Evolutionary conservation across 2,888 invertebrate genomes (phyloP), one percentile per base, ranked within the genome.

Genomic region (Tanypteryx hageni): DNA sequence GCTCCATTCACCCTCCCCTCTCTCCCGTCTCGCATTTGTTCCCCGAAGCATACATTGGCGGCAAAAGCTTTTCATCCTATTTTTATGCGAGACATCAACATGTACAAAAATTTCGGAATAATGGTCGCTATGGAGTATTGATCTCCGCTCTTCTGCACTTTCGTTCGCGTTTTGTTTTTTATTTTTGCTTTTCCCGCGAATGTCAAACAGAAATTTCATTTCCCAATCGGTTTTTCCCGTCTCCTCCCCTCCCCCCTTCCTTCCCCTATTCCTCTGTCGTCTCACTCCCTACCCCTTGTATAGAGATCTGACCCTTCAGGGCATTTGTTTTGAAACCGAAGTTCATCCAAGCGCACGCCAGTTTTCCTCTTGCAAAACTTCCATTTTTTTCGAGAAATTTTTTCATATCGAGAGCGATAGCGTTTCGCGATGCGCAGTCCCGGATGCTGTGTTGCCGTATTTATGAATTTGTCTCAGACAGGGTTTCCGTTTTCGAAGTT

Each of bases 121-220:
- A 14, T 8, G 64, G 68, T 5, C 22, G 0, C 13, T 27, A 18
- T 31, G 59, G 86, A 86, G 27, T 61, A 61, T 61, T 57, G 86
- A 86, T 86, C 22, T 16, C 83, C 44, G n/a, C n/a, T 5, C 58
- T 58, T 11, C 14, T 58, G 31, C 31, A 61, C 31, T 61, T 61
- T 16, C 31, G 16, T 18, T 10, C 0, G 7, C 31, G 14, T 58
- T n/a, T 57, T 61, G 7, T 18, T 44, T 13, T 82, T 82, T 82
- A n/a, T n/a, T n/a, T 11, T 22, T 86, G 59, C 16, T n/a, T 22
- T 64, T n/a, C 16, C 64, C 59, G 58, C 16, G 31, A 86, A 86
- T 61, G 61, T 61, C 86, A 86, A 86, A 86, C 59, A 86, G 58
- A 59, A 86, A 86, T 86, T 86, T 86, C 31, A 86, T 61, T 86